Base-by-base conservation (phyloP, 2,113 vertebrate genomes). In the Corythaeola cristata region DNA sequence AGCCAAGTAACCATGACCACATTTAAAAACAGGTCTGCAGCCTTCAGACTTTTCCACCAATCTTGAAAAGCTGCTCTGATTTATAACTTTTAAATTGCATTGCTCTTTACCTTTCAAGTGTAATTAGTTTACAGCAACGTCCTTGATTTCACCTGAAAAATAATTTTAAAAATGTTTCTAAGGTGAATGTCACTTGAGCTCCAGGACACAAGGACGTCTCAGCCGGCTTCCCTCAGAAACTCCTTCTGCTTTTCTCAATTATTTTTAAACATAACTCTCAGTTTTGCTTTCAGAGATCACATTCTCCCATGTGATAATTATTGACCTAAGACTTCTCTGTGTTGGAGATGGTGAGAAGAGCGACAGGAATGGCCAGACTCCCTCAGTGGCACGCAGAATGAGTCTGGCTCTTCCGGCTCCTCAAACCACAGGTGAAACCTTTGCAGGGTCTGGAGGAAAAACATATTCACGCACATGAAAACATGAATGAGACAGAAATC, bases 1-100 rank as follows among this genome's bases (percentile, higher is more conserved):
- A 96, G 63, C 67, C 59, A 93, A 90, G 69, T 92, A 95, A 96
- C 64, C 62, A 95, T 45, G 85, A 92, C 93, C 85, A 92, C 67
- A 55, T 56, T 93, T 88, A 66, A 90, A 90, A 90, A 88, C 52
- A 62, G 41, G 66, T 80, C 64, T 26, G 3, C 62, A 85, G 81
- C 75, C 67, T 93, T 85, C 75, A 90, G 58, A 79, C 35, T 56
- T 77, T 72, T 45, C 73, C 52, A 92, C 62, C 47, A 60, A 74
- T 50, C 63, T 77, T 83, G 49, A 91, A 96, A 91, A 91, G 67
- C 59, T 69, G 30, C 39, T 82, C 37, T 35, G 59, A 60, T 62
- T 44, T 93, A 30, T 76, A 96, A 93, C 64, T 93, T 83, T 28
- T 35, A 81, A 92, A 93, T 50, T 88, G 35, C 4, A 3, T 60